Evolutionary conservation across 1,140 invertebrate species (phyloP).

Genomic region (Pseudomyrmex dendroicus): DNA sequence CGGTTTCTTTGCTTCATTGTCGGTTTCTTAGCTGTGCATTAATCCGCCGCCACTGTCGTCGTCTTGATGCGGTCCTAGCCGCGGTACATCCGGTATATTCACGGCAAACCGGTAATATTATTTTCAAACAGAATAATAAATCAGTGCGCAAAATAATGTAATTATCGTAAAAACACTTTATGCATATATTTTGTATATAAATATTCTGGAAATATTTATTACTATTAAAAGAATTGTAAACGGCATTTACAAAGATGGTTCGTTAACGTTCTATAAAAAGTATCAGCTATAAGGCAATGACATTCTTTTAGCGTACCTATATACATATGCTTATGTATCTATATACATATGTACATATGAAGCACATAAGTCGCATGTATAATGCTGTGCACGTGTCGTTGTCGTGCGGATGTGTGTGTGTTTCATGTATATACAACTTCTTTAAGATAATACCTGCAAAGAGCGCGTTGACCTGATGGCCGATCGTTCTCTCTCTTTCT

Average conservation of each 20-base stretch:
- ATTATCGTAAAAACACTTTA: background rate
- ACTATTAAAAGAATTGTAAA: background rate
- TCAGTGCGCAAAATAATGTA: background rate
- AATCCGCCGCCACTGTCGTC: conserved; percentile 1
- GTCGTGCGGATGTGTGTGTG: background rate
- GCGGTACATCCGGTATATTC: conserved; percentile 4
- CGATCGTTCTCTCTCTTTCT: conserved; percentile 54
- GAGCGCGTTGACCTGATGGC: conserved; percentile 74
- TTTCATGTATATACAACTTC: conserved; percentile 50
- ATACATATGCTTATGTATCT: background rate
- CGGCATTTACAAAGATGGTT: background rate
- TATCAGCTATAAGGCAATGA: conserved; percentile 17
- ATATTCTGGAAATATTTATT: background rate
- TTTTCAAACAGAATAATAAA: background rate
- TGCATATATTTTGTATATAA: background rate
- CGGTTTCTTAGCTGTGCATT: conserved; percentile 21
- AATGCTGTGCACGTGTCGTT: background rate
- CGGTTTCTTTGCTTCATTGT: conserved; percentile 15
- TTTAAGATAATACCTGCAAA: conserved; percentile 71
- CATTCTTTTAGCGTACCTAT: background rate
- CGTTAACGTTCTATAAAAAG: background rate
- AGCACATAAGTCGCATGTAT: no score
- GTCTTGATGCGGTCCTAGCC: conserved; percentile 22
- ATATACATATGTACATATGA: background rate
- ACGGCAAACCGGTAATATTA: background rate